These are phyloP conservation scores for Lochmaea capreae DNA, from an alignment of 2,888 invertebrate species.

Conservation along the genomic window DNA sequence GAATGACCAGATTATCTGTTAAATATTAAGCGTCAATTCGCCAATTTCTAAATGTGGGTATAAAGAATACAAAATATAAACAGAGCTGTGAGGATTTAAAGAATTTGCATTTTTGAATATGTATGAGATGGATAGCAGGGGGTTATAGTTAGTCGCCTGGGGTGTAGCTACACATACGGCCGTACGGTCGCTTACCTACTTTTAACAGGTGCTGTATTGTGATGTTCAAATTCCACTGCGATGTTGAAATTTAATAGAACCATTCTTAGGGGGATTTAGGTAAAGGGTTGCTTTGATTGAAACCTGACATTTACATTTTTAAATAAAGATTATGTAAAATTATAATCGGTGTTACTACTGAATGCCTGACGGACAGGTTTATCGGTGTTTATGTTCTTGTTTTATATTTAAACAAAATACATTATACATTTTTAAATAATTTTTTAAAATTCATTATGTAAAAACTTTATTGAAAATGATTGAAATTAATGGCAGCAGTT, in stretches of 20 bases:
- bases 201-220: conserved; percentile 46
- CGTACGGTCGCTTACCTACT: conserved; percentile 37
- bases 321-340: conserved; percentile 30
- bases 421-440: too few species aligned
- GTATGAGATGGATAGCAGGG: conserved; percentile 54
- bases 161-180: conserved; percentile 39
- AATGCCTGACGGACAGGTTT: background rate
- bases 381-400: background rate
- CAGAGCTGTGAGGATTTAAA: conserved; percentile 48
- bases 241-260: conserved; percentile 33
- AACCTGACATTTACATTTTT: conserved; percentile 33
- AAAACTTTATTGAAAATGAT: too few species aligned
- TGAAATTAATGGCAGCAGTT: too few species aligned
- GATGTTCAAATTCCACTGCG: conserved; percentile 34
- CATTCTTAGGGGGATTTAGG: conserved; percentile 31
- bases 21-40: conserved; percentile 39
- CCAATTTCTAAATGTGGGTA: conserved; percentile 40
- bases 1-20: conserved; percentile 37
- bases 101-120: conserved; percentile 53
- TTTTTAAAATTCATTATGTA: too few species aligned
- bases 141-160: conserved; percentile 44
- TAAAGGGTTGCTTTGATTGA: conserved; percentile 29
- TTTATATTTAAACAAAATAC: background rate
- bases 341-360: conserved; percentile 3
- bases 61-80: conserved; percentile 48